Evolutionary conservation across 2,113 vertebrate genomes (phyloP), one percentile per base, ranked within the genome.

Genomic region (Rutilus rutilus): DNA sequence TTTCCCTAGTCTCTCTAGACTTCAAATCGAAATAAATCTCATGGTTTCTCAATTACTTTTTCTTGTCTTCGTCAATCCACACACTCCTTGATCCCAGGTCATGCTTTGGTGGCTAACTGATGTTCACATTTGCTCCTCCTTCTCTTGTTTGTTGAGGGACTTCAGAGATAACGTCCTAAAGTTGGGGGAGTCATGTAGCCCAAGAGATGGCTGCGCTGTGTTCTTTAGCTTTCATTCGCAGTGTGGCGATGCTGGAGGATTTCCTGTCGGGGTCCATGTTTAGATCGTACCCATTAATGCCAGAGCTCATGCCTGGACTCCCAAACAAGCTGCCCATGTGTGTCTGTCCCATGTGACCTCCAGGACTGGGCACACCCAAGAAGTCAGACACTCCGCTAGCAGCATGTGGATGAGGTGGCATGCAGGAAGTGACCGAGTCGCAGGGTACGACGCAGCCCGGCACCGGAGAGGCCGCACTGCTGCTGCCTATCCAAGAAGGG

Each of bases 211-310:
- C 98, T 0, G 98, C 98, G 5, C 98, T 99, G 96, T 99, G 98
- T 96, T 99, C 98, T 92, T 99, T 99, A 52, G 98, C 98, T 89
- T 99, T 99, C 97, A 99, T 99, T 92, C 98, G 95, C 91, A 99
- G 94, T 45, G 98, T 94, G 0, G 98, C 98, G 12, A 99, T 99
- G 94, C 98, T 99, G 81, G 98, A 99, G 33, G 95, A 98, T 95
- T 99, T 99, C 94, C 97, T 97, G 94, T 99, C 98, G 0, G 98
- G 97, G 94, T 99, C 98, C 75, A 97, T 95, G 89, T 96, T 97
- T 90, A 99, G 94, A 94, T 99, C 97, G 0, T 99, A 99, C 47
- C 97, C 94, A 0, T 98, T 99, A 93, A 99, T 96, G 90, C 96
- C 91, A 0, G 96, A 92, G 36, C 96, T 95, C 93, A 99, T 96